Percentiles rank a stretch among this genome's conserved stretches.
phyloP scores from a whole-genome alignment of 2,888 invertebrate species.

The Drosophila ustulata region DNA sequence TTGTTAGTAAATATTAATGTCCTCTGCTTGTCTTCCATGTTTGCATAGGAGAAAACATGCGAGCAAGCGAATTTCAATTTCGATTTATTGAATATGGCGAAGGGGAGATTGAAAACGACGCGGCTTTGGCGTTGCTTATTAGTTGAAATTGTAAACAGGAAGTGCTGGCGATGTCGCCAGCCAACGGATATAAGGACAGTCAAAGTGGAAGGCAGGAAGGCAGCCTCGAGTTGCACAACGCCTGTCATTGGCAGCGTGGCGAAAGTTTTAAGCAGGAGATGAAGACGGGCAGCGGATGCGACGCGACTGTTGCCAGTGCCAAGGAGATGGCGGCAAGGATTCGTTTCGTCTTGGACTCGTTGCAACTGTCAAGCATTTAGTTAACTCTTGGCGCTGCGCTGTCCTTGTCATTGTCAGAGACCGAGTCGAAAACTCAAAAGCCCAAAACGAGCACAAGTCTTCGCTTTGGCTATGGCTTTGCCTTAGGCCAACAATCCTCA shows the following conservation, averaged over 20 bases:
- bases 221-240: constrained; percentile 52
- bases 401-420: constrained; percentile 43
- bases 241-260: constrained; percentile 60
- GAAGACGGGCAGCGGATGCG: constrained; percentile 22
- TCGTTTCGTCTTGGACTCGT: constrained; percentile 33
- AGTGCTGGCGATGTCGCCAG: constrained; percentile 59
- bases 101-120: constrained; percentile 67
- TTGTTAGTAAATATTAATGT: constrained; percentile 39
- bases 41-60: constrained; percentile 21
- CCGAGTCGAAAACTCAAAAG: constrained; percentile 3
- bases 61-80: constrained; percentile 42
- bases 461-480: neutral
- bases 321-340: neutral
- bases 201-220: constrained; percentile 21
- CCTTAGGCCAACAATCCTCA: constrained; percentile 19
- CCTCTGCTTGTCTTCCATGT: constrained; percentile 27
- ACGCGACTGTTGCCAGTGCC: constrained; percentile 5
- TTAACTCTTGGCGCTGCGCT: constrained; percentile 69
- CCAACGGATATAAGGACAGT: constrained; percentile 62
- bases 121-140: constrained; percentile 58
- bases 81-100: constrained; percentile 71
- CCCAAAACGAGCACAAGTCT: neutral
- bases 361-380: constrained; percentile 77
- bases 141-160: constrained; percentile 78
- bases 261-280: constrained; percentile 59